Evolutionary conservation across 2,113 vertebrate genomes (phyloP).

Genomic region (Tachysurus vachellii): DNA sequence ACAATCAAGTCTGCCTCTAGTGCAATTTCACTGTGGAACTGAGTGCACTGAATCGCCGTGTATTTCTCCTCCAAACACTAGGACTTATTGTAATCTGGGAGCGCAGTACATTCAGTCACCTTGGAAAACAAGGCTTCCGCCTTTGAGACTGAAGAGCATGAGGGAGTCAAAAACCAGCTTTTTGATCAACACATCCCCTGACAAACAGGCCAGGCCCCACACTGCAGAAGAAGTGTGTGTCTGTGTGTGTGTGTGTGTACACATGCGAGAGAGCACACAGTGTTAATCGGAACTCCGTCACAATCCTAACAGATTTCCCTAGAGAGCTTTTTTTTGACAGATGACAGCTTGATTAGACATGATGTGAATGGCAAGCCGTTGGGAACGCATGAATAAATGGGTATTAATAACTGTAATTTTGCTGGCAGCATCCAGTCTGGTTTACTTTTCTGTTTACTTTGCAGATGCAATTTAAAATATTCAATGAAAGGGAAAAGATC

Average conservation of each 20-base stretch:
- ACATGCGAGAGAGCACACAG: not conserved
- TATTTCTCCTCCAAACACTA: not conserved
- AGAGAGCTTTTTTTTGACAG: conserved; percentile 36
- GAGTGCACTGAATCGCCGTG: not conserved
- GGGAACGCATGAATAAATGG: conserved; percentile 54
- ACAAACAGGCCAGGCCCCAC: not conserved
- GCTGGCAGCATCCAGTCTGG: conserved; percentile 34
- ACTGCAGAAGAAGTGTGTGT: not conserved
- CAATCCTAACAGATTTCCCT: conserved; percentile 50
- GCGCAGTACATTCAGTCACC: conserved; percentile 9
- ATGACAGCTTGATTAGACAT: conserved; percentile 57
- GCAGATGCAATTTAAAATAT: conserved; percentile 17
- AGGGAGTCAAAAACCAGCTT: not conserved
- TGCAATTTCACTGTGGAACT: not conserved
- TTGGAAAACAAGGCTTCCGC: conserved; percentile 8
- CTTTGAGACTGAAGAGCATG: not conserved
- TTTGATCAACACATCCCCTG: conserved; percentile 20
- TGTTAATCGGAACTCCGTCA: conserved; percentile 42
- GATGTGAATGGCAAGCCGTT: conserved; percentile 49
- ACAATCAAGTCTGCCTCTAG: not conserved
- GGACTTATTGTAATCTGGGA: not conserved
- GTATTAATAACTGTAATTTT: conserved; percentile 51
- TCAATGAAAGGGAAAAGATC: conserved; percentile 16
- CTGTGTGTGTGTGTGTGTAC: not conserved
- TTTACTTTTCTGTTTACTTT: conserved; percentile 41